Conservation (phyloP, 1,140 invertebrate species). For the Calycopis cecrops region DNA sequence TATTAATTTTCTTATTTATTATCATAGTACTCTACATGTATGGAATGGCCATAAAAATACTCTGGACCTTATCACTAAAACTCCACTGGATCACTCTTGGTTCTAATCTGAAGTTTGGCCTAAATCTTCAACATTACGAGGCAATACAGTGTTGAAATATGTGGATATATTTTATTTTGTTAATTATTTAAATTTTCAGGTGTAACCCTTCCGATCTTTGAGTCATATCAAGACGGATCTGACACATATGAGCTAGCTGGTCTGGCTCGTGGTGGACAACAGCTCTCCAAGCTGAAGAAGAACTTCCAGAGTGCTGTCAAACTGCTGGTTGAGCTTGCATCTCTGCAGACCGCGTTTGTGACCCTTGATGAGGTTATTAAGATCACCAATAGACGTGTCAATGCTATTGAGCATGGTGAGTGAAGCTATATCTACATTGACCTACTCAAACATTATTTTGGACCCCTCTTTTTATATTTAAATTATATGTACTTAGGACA, state of each 20-base stretch:
- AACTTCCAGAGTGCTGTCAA: slow-evolving; percentile 96
- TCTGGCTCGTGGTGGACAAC: slow-evolving; percentile 94
- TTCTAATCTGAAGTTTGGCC: too few relatives aligned
- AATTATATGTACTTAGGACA: too few relatives aligned
- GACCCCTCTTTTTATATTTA: too few relatives aligned
- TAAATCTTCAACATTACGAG: too few relatives aligned
- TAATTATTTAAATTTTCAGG: slow-evolving; percentile 56
- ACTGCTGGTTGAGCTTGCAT: slow-evolving; percentile 96
- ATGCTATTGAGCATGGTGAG: slow-evolving; percentile 98
- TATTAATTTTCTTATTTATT: too few relatives aligned
- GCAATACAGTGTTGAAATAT: too few relatives aligned
- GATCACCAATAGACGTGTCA: slow-evolving; percentile 97
- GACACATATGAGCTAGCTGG: slow-evolving; percentile 96
- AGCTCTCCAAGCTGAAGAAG: slow-evolving; percentile 95
- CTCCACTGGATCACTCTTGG: too few relatives aligned
- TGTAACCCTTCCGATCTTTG: slow-evolving; percentile 96
- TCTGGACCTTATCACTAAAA: too few relatives aligned
- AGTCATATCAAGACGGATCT: slow-evolving; percentile 95
- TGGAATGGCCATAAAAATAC: too few relatives aligned
- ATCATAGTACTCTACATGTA: too few relatives aligned
- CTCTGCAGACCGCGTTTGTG: slow-evolving; percentile 96
- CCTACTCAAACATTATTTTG: neutral
- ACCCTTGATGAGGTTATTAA: slow-evolving; percentile 98
- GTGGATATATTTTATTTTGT: too few relatives aligned
- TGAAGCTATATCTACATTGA: neutral